These are phyloP conservation scores for Caenorhabditis afra DNA, from an alignment of 2,888 invertebrate genomes.

Conservation along the genomic window DNA sequence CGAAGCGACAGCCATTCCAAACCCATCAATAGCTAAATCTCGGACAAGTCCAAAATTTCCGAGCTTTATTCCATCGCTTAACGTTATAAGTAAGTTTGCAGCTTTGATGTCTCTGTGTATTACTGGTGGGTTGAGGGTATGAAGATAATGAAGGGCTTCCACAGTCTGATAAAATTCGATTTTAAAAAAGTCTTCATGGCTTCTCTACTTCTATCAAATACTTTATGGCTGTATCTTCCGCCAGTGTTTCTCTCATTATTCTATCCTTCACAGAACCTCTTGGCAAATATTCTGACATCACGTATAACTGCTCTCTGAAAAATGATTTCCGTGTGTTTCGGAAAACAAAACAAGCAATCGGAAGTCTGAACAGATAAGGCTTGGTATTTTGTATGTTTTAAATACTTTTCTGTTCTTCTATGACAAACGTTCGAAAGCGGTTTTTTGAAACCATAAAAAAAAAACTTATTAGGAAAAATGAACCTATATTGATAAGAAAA, in stretches of 20 bases:
- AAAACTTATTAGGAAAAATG: no score
- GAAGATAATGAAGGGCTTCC: conserved; percentile 69
- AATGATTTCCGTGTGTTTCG: no score
- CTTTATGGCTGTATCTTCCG: conserved; percentile 64
- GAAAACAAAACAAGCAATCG: no score
- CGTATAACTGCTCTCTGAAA: conserved; percentile 58
- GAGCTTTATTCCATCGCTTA: conserved; percentile 68
- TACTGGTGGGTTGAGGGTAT: conserved; percentile 63
- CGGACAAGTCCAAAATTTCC: conserved; percentile 73
- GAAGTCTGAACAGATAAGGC: no score
- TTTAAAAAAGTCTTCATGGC: no score
- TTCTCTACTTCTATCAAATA: conserved; percentile 63
- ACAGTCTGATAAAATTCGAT: conserved; percentile 53
- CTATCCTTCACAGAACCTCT: conserved; percentile 68
- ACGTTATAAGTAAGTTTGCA: conserved; percentile 69
- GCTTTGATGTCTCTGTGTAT: conserved; percentile 72
- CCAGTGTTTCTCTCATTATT: conserved; percentile 59
- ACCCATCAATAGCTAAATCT: conserved; percentile 71
- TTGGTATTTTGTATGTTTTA: no score
- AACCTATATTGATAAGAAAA: no score
- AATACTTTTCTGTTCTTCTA: no score
- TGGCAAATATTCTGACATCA: conserved; percentile 68
- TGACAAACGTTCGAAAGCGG: no score
- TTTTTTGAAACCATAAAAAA: no score
- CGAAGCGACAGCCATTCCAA: conserved; percentile 69